Base-by-base conservation (phyloP, 2,797 vertebrate genomes). In the Limnodromus scolopaceus region DNA sequence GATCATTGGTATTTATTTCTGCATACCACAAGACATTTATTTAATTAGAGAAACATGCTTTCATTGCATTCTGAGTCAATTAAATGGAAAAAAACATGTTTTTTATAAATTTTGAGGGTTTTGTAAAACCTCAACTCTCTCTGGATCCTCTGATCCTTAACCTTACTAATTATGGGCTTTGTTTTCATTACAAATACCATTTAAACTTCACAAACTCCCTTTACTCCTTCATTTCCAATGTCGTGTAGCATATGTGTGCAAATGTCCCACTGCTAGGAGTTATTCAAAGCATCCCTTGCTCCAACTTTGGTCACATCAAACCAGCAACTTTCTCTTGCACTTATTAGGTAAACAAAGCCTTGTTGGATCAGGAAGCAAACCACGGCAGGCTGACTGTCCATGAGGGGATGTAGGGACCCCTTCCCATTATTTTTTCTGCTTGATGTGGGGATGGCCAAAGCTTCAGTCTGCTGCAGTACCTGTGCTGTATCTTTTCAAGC, bases 1-100 rank as follows among this genome's bases (percentile, higher is more conserved):
- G 84, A 96, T 88, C 75, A 39, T 41, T 92, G 87, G 80, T 91
- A 96, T 96, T 96, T 97, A 87, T 96, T 97, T 97, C 65, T 97
- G 39, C 66, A 79, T 91, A 39, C 65, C 69, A 78, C 92, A 84
- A 92, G 78, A 91, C 64, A 84, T 91, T 93, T 95, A 78, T 91
- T 96, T 96, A 97, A 97, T 97, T 96, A 96, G 24, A 94, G 76
- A 93, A 95, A 88, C 57, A 95, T 95, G 95, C 9, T 95, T 93
- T 96, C 64, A 75, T 93, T 92, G 63, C 77, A 84, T 95, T 97
- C 77, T 90, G 66, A 92, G 57, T 88, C 46, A 88, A 89, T 91
- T 96, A 95, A 93, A 97, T 84, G 64, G 68, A 90, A 96, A 94
- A 97, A 95, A n/a, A 0, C 16, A 58, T 60, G 68, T 1, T 30